Base-by-base conservation (phyloP, 2,888 invertebrate species). In the Fabriciana adippe region DNA sequence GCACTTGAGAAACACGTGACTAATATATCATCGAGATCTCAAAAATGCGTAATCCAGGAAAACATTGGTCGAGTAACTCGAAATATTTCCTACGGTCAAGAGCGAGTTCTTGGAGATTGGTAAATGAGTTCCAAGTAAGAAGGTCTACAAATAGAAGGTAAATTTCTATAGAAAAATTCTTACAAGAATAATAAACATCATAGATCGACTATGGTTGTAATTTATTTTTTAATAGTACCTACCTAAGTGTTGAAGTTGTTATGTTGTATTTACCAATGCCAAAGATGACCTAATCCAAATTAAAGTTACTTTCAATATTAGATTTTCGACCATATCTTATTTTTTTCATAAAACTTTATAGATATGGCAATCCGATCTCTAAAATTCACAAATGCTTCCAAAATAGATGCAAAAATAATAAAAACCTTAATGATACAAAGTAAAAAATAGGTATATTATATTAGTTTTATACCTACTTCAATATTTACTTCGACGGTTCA, bases 31-130 rank as follows among this genome's bases (percentile, higher is more conserved):
- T 62, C 31, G 64, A 31, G 55, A 56, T 21, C 48, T 45, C 15
- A 59, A 54, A 50, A 53, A n/a, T 26, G 56, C 31, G 66, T 70
- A 55, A 55, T 73, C 72, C 63, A 70, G 74, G 74, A 73, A 73
- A 73, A 69, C 65, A 57, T 67, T 63, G 16, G 16, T 26, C 35
- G 64, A 63, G 55, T 53, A 60, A 71, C 68, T 61, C 66, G n/a
- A 69, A 69, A 67, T 67, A 69, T 69, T 67, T 64, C 61, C 51
- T 62, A 21, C 45, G 51, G 41, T 15, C 53, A 50, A 51, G 55
- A 68, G 55, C 63, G 63, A 51, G 16, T 70, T 70, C 68, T 55
- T 55, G 64, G 68, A 63, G n/a, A 53, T 61, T 66, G 31, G 35
- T 69, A 54, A 69, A 69, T 66, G 57, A 47, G 18, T 69, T 66